phyloP scores from a whole-genome alignment of 2,113 vertebrate species.

The Butastur rufipennis region DNA sequence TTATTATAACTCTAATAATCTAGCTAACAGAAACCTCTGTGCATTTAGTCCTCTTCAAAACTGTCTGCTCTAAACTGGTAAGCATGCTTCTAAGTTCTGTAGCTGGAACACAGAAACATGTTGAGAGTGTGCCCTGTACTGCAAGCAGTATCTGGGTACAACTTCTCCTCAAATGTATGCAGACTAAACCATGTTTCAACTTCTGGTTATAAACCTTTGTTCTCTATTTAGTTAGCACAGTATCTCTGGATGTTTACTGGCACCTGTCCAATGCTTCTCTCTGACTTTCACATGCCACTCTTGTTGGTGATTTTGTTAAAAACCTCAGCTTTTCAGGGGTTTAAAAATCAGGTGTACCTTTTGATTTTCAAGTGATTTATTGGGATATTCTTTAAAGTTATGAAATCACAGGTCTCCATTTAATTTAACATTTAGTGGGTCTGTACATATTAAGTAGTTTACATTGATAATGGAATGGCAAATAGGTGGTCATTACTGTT shows the following conservation, averaged over 20 bases:
- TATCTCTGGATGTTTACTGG: background rate
- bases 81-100: background rate
- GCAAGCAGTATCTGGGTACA: background rate
- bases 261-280: background rate
- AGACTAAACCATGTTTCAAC: background rate
- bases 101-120: background rate
- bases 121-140: background rate
- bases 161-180: background rate
- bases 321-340: background rate
- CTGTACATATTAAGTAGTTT: background rate
- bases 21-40: background rate
- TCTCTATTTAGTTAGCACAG: slow-evolving; percentile 1
- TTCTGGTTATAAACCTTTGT: background rate
- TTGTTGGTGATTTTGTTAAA: background rate
- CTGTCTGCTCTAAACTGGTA: background rate
- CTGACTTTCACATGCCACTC: background rate
- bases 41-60: background rate
- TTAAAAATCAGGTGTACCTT: background rate
- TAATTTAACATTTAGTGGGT: background rate
- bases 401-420: background rate
- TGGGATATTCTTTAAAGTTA: background rate
- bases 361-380: background rate
- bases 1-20: background rate
- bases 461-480: background rate
- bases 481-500: background rate